phyloP scores from a whole-genome alignment of 92 coral and sea anemone genomes.

The Plumapathes pennacea region DNA sequence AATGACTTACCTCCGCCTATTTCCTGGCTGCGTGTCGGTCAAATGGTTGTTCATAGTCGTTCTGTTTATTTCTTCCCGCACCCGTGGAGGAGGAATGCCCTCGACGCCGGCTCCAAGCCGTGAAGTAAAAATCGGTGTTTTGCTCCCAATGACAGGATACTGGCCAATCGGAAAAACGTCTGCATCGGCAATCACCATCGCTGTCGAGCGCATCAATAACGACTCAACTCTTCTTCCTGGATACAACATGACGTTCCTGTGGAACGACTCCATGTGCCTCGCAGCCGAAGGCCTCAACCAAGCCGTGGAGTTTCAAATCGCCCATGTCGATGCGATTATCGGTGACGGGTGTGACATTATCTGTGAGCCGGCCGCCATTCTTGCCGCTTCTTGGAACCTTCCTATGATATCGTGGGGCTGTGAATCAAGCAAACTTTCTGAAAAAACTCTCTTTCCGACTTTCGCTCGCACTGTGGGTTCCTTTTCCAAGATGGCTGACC shows the following conservation, averaged over 20 bases:
- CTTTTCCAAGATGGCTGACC: constrained; percentile 75
- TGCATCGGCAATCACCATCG: constrained; percentile 80
- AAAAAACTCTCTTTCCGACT: constrained; percentile 66
- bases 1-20: no score
- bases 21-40: no score
- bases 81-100: no score
- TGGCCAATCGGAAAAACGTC: constrained; percentile 90
- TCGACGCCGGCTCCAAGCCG: no score
- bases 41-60: no score
- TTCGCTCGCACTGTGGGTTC: constrained; percentile 81
- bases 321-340: constrained; percentile 76
- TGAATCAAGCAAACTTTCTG: constrained; percentile 72
- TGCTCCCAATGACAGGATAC: constrained; percentile 83
- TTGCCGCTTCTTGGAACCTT: constrained; percentile 83
- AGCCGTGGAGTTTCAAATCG: constrained; percentile 74
- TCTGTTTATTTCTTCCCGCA: no score
- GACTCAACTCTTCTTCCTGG: constrained; percentile 65
- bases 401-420: constrained; percentile 90
- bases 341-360: constrained; percentile 82
- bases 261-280: constrained; percentile 79
- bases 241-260: constrained; percentile 67
- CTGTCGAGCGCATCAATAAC: constrained; percentile 70
- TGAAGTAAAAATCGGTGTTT: constrained; percentile 66
- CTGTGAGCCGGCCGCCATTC: constrained; percentile 75
- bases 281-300: constrained; percentile 84